phyloP scores from a whole-genome alignment of 2,797 vertebrate genomes.

The Scyliorhinus canicula region DNA sequence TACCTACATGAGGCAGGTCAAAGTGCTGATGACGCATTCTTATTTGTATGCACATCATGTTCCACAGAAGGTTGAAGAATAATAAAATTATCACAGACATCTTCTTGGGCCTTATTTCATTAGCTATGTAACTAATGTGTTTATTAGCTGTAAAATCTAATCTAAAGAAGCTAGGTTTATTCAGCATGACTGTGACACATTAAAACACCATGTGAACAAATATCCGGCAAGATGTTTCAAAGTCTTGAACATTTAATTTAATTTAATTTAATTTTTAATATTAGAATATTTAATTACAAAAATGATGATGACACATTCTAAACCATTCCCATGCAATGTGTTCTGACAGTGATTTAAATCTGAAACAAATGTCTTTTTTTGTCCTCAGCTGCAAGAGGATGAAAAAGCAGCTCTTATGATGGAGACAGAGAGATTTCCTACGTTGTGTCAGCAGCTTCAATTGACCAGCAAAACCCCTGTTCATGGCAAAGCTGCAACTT shows the following conservation, averaged over 20 bases:
- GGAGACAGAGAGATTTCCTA: slow-evolving; percentile 82
- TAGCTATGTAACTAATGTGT: not conserved
- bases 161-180: slow-evolving; percentile 7
- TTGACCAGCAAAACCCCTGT: slow-evolving; percentile 69
- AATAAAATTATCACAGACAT: slow-evolving; percentile 5
- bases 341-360: not conserved
- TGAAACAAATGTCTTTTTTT: not conserved
- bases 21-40: not conserved
- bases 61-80: not conserved
- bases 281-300: slow-evolving; percentile 6
- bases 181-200: not conserved
- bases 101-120: not conserved
- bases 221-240: not conserved
- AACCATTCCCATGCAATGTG: not conserved
- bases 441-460: slow-evolving; percentile 82
- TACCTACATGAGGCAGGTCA: not conserved
- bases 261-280: no score
- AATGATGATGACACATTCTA: not conserved
- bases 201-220: not conserved
- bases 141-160: slow-evolving; percentile 16
- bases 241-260: not conserved
- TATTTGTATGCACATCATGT: not conserved
- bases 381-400: slow-evolving; percentile 72
- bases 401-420: slow-evolving; percentile 72
- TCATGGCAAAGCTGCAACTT: slow-evolving; percentile 85